Percentiles rank a stretch among this genome's conserved stretches.
phyloP scores from a whole-genome alignment of 64 coral and sea anemone species.

The Platygyra sinensis region DNA sequence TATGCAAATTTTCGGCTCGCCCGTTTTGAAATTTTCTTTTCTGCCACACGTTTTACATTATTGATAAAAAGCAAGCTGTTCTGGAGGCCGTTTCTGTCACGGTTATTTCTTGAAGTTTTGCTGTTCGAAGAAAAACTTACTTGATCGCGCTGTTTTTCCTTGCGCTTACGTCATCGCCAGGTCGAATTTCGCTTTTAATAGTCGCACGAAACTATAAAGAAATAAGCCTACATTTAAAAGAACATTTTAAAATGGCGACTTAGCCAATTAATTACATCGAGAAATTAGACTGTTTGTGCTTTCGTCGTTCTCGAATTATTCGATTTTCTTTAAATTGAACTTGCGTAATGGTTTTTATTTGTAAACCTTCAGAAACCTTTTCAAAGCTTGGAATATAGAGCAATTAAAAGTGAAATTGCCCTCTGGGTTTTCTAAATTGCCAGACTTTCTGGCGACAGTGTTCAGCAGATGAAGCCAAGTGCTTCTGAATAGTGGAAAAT shows the following conservation, averaged over 20 bases:
- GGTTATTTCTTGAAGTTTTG: not conserved
- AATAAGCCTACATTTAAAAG: not conserved
- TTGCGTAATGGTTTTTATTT: not conserved
- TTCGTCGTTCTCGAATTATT: not conserved
- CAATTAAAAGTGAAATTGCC: conserved; percentile 15
- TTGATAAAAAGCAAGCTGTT: conserved; percentile 60
- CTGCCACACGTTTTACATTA: conserved; percentile 27
- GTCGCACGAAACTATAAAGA: not conserved
- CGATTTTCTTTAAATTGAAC: not conserved
- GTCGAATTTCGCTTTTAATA: not conserved
- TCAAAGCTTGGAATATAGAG: not conserved
- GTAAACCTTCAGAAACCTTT: not conserved
- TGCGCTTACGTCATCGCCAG: not conserved
- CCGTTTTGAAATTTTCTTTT: conserved; percentile 1
- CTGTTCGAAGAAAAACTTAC: not conserved
- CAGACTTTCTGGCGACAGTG: conserved; percentile 26
- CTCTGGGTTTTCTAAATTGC: not conserved
- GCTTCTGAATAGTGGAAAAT: not conserved
- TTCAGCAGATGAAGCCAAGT: not conserved
- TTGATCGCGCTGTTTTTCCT: not conserved
- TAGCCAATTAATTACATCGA: conserved; percentile 14
- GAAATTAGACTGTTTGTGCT: not conserved
- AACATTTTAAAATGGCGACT: not conserved
- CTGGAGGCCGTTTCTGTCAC: not conserved
- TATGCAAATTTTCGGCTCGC: conserved; percentile 67